phyloP scores from a whole-genome alignment of 1,140 invertebrate genomes.

The Bombus superbus region DNA sequence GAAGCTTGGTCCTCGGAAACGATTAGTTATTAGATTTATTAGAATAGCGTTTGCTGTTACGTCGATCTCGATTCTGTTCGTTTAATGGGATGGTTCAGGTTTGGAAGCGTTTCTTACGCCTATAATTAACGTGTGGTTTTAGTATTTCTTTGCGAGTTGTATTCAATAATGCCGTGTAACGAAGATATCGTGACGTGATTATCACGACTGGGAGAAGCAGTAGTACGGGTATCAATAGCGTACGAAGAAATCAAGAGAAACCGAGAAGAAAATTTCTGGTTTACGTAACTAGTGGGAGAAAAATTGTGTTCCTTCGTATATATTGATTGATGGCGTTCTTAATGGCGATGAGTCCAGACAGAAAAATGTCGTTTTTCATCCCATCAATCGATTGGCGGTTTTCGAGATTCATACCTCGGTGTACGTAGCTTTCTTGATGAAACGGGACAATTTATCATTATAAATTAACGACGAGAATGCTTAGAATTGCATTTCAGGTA shows the following conservation, averaged over 20 bases:
- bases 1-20: too few species aligned
- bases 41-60: too few species aligned
- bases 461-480: not conserved
- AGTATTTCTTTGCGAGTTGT: not conserved
- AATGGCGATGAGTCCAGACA: not conserved
- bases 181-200: not conserved
- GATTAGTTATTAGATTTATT: too few species aligned
- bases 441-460: slow-evolving; percentile 1
- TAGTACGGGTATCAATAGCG: not conserved
- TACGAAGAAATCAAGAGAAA: slow-evolving; percentile 3
- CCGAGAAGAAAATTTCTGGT: slow-evolving; percentile 9
- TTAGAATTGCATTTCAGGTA: not conserved
- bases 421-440: not conserved
- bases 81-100: not conserved
- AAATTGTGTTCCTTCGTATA: not conserved
- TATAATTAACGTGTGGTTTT: not conserved
- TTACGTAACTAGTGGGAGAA: not conserved
- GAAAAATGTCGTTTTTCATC: slow-evolving; percentile 4
- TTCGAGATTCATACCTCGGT: not conserved
- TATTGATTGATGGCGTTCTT: slow-evolving; percentile 21
- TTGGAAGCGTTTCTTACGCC: not conserved
- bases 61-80: not conserved
- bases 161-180: not conserved
- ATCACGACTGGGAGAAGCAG: not conserved
- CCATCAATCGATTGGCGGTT: slow-evolving; percentile 9